Base-by-base conservation (phyloP, 2,797 vertebrate species). In the Aselliscus stoliczkanus region DNA sequence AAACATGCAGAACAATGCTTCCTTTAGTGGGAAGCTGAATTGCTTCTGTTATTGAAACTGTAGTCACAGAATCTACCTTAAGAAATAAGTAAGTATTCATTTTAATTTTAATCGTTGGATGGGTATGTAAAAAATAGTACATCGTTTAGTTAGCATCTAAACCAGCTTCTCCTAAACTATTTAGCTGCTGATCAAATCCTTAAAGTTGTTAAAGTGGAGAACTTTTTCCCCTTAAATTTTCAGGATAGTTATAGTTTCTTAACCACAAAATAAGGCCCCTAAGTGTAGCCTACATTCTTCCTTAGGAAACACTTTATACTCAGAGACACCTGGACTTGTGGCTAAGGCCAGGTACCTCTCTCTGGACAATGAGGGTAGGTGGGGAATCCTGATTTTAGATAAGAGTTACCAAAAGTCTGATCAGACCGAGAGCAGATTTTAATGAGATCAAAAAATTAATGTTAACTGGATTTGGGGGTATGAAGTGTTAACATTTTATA, bases 191-290 rank as follows among this genome's bases (percentile, higher is more conserved):
- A 79, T 13, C 54, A 84, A 15, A 64, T 58, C 39, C 80, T 83
- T 94, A 62, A 73, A 27, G 44, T 82, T 60, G 34, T 73, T 18
- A 69, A 93, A 82, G 52, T 73, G 17, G 73, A 79, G 31, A 83
- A n/a, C 14, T 8, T 75, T 91, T 75, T 70, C 15, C 31, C 64
- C 44, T 67, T 54, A 56, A 86, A 72, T 62, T 70, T 50, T 84
- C 60, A 69, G 44, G 20, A 83, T 87, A 27, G 31, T 91, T 94
- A 83, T 87, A 27, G 31, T 91, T 94, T 95, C n/a, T 44, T 88
- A 80, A 69, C 37, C 37, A 64, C 29, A 80, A 25, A 88, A 17
- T 62, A 85, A 88, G 73, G 34, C 42, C 42, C 58, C 23, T 81
- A 25, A 82, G 52, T 69, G 29, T 88, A 83, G 65, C 15, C 31